Evolutionary conservation across 2,113 vertebrate genomes (phyloP).

Genomic region (Sphaerodactylus townsendi): DNA sequence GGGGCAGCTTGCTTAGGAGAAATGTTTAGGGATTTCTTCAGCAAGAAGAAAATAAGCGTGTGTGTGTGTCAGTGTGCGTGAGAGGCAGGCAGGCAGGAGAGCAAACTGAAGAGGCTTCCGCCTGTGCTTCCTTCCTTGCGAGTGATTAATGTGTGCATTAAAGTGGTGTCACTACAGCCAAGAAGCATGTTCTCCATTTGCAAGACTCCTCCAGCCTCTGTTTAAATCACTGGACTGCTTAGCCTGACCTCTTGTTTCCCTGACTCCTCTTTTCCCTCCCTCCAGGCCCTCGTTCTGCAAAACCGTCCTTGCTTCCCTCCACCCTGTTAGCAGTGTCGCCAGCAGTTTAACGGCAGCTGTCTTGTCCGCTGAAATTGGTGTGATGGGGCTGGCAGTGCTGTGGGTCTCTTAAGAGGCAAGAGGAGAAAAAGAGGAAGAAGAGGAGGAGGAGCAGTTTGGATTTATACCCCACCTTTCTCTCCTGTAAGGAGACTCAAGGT

Average conservation of each 20-base stretch:
- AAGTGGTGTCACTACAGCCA: constrained; percentile 6
- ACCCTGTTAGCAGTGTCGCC: neutral
- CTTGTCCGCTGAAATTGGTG: neutral
- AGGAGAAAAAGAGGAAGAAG: no score
- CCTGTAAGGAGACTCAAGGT: no score
- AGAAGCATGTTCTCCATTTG: neutral
- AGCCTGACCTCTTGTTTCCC: neutral
- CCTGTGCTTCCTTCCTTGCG: neutral
- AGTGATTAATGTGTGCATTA: constrained; percentile 14
- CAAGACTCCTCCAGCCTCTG: neutral
- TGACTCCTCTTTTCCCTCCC: neutral
- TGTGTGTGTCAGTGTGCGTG: neutral
- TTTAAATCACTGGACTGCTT: constrained; percentile 28
- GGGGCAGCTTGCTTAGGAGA: neutral
- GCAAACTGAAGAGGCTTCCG: neutral
- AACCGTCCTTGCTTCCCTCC: neutral
- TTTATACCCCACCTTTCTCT: no score
- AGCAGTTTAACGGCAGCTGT: neutral
- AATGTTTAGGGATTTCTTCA: neutral
- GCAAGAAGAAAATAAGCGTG: neutral
- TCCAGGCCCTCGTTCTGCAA: neutral
- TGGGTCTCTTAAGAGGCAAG: neutral
- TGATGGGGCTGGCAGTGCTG: neutral
- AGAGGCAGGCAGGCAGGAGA: neutral
- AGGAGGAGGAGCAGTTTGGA: no score